Percentiles rank a stretch among this genome's conserved stretches.
Conservation (phyloP, 2,797 vertebrate genomes). For the Enteromius mattozi region DNA sequence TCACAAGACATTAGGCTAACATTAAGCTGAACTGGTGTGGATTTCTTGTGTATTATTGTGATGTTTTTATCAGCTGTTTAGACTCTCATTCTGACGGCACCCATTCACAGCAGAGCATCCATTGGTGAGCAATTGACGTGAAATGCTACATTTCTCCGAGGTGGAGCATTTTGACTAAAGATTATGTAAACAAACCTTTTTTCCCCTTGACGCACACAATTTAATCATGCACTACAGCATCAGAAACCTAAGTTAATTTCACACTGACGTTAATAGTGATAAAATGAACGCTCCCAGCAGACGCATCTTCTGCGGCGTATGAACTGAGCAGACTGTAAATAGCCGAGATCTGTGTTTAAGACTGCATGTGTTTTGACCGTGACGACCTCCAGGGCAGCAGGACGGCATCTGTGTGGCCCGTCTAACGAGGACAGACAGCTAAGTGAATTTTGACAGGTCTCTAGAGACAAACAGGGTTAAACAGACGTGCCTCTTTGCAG, state of each 20-base stretch:
- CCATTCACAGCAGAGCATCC: background rate
- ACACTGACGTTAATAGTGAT: background rate
- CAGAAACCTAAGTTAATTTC: background rate
- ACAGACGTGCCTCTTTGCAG: constrained; percentile 28
- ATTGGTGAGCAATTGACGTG: background rate
- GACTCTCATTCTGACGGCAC: background rate
- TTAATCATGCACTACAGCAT: background rate
- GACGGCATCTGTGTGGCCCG: background rate
- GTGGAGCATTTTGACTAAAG: background rate
- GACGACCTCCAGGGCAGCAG: constrained; percentile 12
- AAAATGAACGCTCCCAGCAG: background rate
- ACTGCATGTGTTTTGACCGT: background rate
- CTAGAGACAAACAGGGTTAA: constrained; percentile 41
- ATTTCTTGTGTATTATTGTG: background rate
- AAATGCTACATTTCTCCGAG: background rate
- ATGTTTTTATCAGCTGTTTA: background rate
- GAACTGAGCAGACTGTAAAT: constrained; percentile 32
- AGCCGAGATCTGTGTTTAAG: constrained; percentile 2
- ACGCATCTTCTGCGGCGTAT: background rate
- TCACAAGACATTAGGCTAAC: background rate
- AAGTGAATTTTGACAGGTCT: constrained; percentile 49
- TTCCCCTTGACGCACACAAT: too few species aligned
- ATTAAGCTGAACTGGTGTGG: background rate
- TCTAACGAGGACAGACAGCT: constrained; percentile 42
- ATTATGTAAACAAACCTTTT: background rate